Evolutionary conservation across 2,888 invertebrate species (phyloP), one percentile per base, ranked within the genome.

Genomic region (Drosophila trichaetosa): DNA sequence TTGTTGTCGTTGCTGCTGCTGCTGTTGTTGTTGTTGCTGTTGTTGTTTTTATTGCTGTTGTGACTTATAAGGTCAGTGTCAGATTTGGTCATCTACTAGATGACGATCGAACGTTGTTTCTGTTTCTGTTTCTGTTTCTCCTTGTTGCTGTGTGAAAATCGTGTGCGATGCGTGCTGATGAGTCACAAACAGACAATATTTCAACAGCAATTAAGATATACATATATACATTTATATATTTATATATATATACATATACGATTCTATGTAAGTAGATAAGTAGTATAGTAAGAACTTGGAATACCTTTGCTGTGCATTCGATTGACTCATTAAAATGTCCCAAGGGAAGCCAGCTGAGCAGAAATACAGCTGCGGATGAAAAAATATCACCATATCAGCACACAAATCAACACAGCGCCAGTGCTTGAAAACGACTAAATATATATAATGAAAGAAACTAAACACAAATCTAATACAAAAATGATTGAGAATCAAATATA

Each of bases 31-130:
- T 13, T 48, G 52, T 29, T 71, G 31, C 4, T 65, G 13, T 33
- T 67, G 18, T 48, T 60, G 11, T 36, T 60, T 16, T 24, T 46
- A 5, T 18, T 63, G 33, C 29, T 57, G 16, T 57, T 68, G 49
- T 69, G 59, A 54, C 72, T 66, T 69, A 60, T 84, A 83, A 83
- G 85, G 83, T 87, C 87, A 87, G 76, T 84, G 78, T 85, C 83
- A 80, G 73, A 68, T 69, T 84, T 82, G 82, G 74, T 79, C 77
- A 83, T 70, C 59, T 54, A 54, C 18, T 70, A 31, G 61, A 29
- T 69, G 61, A 42, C 51, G 48, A 27, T 34, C 42, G 42, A 66
- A 36, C n/a, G 66, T n/a, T 29, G 49, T 33, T 38, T 33, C 36
- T 29, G 27, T 36, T 4, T 16, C 21, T 11, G 13, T 52, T 6